Percentiles rank a stretch among this genome's conserved stretches.
phyloP scores from a whole-genome alignment of 2,797 vertebrate genomes.

The Champsocephalus gunnari region DNA sequence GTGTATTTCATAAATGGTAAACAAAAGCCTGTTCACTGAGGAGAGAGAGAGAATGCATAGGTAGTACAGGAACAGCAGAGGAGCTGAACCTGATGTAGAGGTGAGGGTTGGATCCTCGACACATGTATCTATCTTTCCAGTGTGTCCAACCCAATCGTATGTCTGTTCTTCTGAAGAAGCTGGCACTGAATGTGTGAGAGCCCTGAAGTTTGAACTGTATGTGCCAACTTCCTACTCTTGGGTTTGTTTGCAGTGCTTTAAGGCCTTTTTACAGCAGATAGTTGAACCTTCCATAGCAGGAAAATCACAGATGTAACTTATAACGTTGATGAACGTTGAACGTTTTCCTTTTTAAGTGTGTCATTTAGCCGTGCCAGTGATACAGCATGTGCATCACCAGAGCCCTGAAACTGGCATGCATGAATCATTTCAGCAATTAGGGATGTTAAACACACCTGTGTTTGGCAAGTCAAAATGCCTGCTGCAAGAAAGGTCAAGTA shows the following conservation, averaged over 20 bases:
- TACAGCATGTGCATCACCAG: not conserved
- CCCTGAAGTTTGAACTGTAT: constrained; percentile 8
- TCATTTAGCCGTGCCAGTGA: constrained; percentile 9
- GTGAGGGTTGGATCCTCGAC: constrained; percentile 11
- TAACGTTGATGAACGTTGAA: constrained; percentile 15
- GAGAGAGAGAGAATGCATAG: constrained; percentile 20
- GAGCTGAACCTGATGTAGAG: constrained; percentile 8
- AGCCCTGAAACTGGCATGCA: not conserved
- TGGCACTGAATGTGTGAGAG: constrained; percentile 1
- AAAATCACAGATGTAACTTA: constrained; percentile 26
- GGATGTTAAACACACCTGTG: constrained; percentile 46
- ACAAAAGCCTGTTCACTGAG: constrained; percentile 44
- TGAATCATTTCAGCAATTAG: constrained; percentile 39
- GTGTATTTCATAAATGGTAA: constrained; percentile 55
- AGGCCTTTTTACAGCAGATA: constrained; percentile 13
- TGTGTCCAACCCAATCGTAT: not conserved
- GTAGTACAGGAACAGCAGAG: constrained; percentile 16
- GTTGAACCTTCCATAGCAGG: constrained; percentile 14
- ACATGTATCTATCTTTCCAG: constrained; percentile 6
- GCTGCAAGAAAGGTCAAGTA: constrained; percentile 35
- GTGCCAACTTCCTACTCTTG: constrained; percentile 15
- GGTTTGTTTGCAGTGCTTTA: constrained; percentile 17
- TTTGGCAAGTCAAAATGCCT: constrained; percentile 24
- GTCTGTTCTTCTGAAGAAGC: constrained; percentile 46
- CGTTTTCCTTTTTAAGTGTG: constrained; percentile 11